Percentiles rank a stretch among this genome's conserved stretches.
These are phyloP conservation scores for Neotoma lepida DNA, from an alignment of 2,113 vertebrate genomes.

Conservation along the genomic window DNA sequence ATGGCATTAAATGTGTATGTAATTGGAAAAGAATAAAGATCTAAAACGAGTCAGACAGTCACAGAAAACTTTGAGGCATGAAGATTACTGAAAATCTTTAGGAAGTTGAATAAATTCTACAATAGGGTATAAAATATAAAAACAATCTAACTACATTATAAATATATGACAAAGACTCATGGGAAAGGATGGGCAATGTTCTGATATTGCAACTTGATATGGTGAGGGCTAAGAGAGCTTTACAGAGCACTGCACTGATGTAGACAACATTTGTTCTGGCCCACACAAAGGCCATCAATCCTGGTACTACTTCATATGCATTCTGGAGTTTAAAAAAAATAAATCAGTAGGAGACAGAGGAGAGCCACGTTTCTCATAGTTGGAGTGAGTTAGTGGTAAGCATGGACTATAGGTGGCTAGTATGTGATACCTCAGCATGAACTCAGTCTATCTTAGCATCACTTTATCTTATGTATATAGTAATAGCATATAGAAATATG, in stretches of 20 bases:
- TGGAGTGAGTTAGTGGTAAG: not conserved
- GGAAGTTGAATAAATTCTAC: not conserved
- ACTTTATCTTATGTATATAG: not conserved
- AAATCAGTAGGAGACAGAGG: not conserved
- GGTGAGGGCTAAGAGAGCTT: not conserved
- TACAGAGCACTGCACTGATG: not conserved
- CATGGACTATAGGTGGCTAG: not conserved
- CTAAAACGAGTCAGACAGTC: not conserved
- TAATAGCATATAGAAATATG: not conserved
- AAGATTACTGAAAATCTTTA: not conserved
- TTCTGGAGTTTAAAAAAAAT: not conserved
- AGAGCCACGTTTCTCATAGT: not conserved
- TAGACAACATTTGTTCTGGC: not conserved
- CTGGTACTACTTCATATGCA: not conserved
- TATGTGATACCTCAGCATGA: not conserved
- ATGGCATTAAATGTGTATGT: not conserved
- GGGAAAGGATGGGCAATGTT: not conserved
- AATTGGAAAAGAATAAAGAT: constrained; percentile 27
- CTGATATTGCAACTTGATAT: not conserved
- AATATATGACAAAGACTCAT: not conserved
- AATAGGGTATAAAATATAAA: not conserved
- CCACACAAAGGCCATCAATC: not conserved
- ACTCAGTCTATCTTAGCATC: not conserved
- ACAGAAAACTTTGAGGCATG: not conserved
- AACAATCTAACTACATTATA: not conserved